These are phyloP conservation scores for Chromoteleia sp. DNA, from an alignment of 2,888 invertebrate species.

Conservation along the genomic window DNA sequence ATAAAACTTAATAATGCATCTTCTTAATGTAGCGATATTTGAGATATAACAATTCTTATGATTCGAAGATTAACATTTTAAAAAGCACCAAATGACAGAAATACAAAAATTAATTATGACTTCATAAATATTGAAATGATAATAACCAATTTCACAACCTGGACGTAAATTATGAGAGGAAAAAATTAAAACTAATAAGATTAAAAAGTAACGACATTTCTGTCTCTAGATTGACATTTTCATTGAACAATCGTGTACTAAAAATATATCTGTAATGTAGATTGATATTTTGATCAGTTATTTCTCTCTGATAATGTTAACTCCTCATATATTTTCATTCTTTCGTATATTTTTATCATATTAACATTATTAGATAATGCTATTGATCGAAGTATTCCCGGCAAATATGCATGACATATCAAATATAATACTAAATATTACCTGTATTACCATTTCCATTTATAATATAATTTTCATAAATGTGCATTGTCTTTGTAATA, in stretches of 20 bases:
- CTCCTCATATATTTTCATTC: too few species aligned
- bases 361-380: too few species aligned
- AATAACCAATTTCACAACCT: constrained; percentile 13
- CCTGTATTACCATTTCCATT: too few species aligned
- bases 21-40: constrained; percentile 12
- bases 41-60: constrained; percentile 1
- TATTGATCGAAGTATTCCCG: too few species aligned
- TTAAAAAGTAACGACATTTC: constrained; percentile 15
- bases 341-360: too few species aligned
- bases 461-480: too few species aligned
- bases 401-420: too few species aligned
- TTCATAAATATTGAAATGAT: constrained; percentile 25
- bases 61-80: constrained; percentile 14
- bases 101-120: constrained; percentile 21
- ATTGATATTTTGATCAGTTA: too few species aligned
- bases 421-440: too few species aligned
- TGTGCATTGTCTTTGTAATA: too few species aligned
- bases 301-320: too few species aligned
- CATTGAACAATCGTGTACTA: background rate
- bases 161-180: background rate
- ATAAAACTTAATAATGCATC: background rate
- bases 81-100: constrained; percentile 10
- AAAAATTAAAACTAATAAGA: constrained; percentile 12
- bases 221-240: constrained; percentile 7
- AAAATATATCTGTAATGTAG: too few species aligned